Evolutionary conservation across 2,797 vertebrate species (phyloP), one percentile per base, ranked within the genome.

Genomic region (Ptychadena robeensis): DNA sequence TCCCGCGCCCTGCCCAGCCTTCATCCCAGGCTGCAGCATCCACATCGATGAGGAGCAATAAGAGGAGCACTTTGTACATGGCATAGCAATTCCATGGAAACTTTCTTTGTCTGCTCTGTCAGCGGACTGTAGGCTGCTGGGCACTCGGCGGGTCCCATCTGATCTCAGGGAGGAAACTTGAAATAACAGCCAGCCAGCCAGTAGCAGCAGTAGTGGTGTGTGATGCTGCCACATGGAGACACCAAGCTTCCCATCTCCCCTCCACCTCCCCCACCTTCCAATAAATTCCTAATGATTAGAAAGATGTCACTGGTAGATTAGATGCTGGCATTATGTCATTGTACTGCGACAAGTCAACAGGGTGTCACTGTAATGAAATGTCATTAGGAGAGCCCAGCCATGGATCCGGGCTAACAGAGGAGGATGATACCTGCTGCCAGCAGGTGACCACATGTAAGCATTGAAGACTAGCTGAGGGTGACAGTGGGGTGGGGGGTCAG

Each of bases 21-120:
- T 61, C 79, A 81, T 72, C 79, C 79, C 88, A 86, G 89, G 89
- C 90, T 91, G 89, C 90, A 88, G 86, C 85, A 25, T 73, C 82
- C 81, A 79, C 89, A 88, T 85, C 85, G 86, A 88, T 82, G 82
- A 86, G 28, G 68, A 61, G 68, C 14, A 53, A 61, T 35, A 69
- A 75, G 78, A 81, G 83, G 77, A 87, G 83, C 59, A 40, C 64
- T 68, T 70, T 76, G 81, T 86, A 27, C 68, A 80, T 61, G 28
- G 15, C 65, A 67, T 35, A 68, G 0, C 32, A 12, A 80, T 31
- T 18, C 9, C 30, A 40, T 9, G 70, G 37, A 57, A 72, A 63
- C 5, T 44, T 53, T 34, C 27, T 74, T 32, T 48, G 22, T 34
- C 28, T 40, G 8, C 37, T 27, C 22, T 48, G 28, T 25, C 18